phyloP scores from a whole-genome alignment of 2,888 invertebrate genomes.

The Ecliptopera silaceata region DNA sequence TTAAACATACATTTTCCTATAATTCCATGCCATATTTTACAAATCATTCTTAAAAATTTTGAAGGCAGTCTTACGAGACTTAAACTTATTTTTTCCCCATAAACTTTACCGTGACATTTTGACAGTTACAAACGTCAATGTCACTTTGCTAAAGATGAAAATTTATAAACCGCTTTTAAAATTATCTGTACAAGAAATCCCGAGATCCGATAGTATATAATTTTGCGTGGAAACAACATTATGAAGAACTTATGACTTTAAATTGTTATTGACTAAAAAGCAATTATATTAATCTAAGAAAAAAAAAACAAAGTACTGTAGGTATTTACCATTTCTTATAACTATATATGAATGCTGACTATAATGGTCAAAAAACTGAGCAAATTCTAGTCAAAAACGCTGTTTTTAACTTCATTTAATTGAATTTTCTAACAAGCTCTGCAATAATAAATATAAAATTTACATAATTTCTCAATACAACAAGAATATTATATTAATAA shows the following conservation, averaged over 20 bases:
- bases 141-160: slow-evolving; percentile 7
- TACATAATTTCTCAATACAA: too few relatives aligned
- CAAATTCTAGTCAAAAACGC: too few relatives aligned
- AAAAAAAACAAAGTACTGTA: slow-evolving; percentile 24
- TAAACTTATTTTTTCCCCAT: slow-evolving; percentile 12
- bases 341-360: slow-evolving; percentile 31
- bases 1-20: slow-evolving; percentile 12
- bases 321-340: slow-evolving; percentile 32
- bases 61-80: slow-evolving; percentile 28
- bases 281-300: slow-evolving; percentile 31
- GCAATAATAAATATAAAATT: too few relatives aligned
- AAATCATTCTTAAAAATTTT: slow-evolving; percentile 20
- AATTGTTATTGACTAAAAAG: slow-evolving; percentile 30
- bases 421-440: too few relatives aligned
- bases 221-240: slow-evolving; percentile 16
- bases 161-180: slow-evolving; percentile 6
- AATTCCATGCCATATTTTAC: slow-evolving; percentile 18
- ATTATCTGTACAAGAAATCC: slow-evolving; percentile 24
- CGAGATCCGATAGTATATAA: slow-evolving; percentile 26
- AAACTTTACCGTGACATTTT: slow-evolving; percentile 4
- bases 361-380: not conserved
- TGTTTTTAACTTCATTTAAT: too few relatives aligned
- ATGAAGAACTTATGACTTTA: slow-evolving; percentile 11
- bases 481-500: too few relatives aligned
- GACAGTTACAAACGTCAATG: not conserved